A percentile compares a stretch with the other conserved stretches of the same genome.
These are phyloP conservation scores for Polydrusus cervinus DNA, from an alignment of 2,888 invertebrate species.

Conservation along the genomic window DNA sequence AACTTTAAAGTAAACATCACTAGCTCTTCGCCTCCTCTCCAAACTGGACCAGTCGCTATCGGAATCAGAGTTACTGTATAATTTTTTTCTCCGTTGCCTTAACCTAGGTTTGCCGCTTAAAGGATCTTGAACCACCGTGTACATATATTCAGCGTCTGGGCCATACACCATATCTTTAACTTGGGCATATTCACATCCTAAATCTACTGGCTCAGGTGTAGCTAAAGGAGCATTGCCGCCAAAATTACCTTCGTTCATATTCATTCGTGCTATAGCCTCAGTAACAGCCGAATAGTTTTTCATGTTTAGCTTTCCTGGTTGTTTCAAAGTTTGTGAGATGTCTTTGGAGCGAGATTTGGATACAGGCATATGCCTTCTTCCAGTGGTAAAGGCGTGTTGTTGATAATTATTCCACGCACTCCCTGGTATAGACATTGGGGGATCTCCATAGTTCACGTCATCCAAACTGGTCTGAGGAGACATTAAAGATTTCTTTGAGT, in stretches of 20 bases:
- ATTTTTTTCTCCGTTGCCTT: conserved; percentile 78
- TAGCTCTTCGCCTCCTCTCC: conserved; percentile 75
- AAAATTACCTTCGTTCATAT: conserved; percentile 73
- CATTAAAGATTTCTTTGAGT: conserved; percentile 71
- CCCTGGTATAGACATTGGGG: conserved; percentile 69
- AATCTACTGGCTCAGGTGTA: conserved; percentile 84
- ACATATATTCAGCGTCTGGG: conserved; percentile 78
- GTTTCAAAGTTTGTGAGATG: conserved; percentile 82
- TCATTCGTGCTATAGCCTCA: conserved; percentile 85
- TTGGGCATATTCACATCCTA: conserved; percentile 84
- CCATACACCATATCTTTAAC: conserved; percentile 77
- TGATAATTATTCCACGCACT: conserved; percentile 79
- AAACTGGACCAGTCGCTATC: conserved; percentile 90
- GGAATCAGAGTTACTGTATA: conserved; percentile 88
- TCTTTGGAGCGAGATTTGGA: conserved; percentile 80
- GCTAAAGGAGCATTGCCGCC: conserved; percentile 84
- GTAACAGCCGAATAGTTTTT: conserved; percentile 92
- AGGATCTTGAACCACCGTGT: conserved; percentile 74
- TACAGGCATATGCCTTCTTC: conserved; percentile 76
- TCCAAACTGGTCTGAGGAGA: conserved; percentile 79
- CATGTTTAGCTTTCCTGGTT: conserved; percentile 92
- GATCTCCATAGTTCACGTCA: conserved; percentile 75
- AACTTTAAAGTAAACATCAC: conserved; percentile 78
- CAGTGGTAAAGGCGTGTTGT: conserved; percentile 82
- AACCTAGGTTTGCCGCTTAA: conserved; percentile 74